Conservation (phyloP, 1,140 invertebrate genomes). For the Galleria mellonella region DNA sequence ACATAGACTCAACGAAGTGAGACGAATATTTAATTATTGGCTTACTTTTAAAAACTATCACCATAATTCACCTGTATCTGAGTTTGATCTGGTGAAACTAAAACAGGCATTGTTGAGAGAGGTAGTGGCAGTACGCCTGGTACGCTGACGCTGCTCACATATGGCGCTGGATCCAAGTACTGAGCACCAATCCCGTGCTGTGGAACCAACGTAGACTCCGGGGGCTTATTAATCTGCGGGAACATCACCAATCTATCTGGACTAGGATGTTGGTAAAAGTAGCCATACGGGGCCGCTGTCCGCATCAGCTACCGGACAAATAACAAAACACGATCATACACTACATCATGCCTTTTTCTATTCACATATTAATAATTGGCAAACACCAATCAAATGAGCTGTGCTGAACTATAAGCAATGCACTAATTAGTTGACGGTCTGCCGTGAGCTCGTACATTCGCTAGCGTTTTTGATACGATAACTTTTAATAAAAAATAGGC, state of each 20-base stretch:
- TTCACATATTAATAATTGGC: too few relatives aligned
- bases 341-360: too few relatives aligned
- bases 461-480: too few relatives aligned
- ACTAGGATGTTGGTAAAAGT: constrained; percentile 3
- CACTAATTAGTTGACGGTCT: too few relatives aligned
- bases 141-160: constrained; percentile 77
- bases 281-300: not conserved
- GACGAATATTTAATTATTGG: too few relatives aligned
- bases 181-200: constrained; percentile 53
- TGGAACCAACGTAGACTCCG: constrained; percentile 32
- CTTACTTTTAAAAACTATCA: not conserved
- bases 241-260: constrained; percentile 18
- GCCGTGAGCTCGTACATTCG: too few relatives aligned
- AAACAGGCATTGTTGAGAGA: constrained; percentile 54
- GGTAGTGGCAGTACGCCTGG: constrained; percentile 54
- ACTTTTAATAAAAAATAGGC: too few relatives aligned
- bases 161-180: constrained; percentile 77
- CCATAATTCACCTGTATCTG: constrained; percentile 74
- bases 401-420: too few relatives aligned
- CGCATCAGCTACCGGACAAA: not conserved
- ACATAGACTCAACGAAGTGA: too few relatives aligned
- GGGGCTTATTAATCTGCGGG: constrained; percentile 21
- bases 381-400: too few relatives aligned
- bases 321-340: too few relatives aligned
- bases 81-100: constrained; percentile 77